phyloP scores from a whole-genome alignment of 2,113 vertebrate species.

The Cromileptes altivelis region DNA sequence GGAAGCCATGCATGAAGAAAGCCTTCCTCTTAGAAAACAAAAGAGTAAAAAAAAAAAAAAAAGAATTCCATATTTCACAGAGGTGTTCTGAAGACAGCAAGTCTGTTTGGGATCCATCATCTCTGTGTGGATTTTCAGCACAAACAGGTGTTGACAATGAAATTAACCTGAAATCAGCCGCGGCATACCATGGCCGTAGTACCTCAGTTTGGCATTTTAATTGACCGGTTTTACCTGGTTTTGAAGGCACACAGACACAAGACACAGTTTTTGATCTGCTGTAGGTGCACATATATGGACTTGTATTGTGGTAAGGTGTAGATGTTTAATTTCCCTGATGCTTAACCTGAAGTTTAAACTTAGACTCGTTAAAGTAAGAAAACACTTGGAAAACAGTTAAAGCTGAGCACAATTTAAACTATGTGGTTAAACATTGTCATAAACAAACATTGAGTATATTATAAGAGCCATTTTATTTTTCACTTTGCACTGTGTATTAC shows the following conservation, averaged over 20 bases:
- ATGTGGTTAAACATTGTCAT: too few species aligned
- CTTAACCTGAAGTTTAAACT: too few species aligned
- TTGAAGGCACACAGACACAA: not conserved
- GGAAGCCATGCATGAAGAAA: slow-evolving; percentile 81
- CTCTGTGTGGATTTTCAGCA: slow-evolving; percentile 50
- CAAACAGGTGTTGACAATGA: slow-evolving; percentile 60
- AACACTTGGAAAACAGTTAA: too few species aligned
- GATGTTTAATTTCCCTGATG: too few species aligned
- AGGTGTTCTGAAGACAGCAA: slow-evolving; percentile 64
- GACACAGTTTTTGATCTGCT: not conserved
- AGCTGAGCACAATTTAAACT: too few species aligned
- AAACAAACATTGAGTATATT: too few species aligned
- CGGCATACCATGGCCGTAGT: not conserved
- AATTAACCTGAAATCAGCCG: slow-evolving; percentile 49
- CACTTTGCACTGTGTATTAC: too few species aligned
- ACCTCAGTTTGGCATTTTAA: slow-evolving; percentile 38
- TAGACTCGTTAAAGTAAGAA: too few species aligned
- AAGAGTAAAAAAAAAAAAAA: slow-evolving; percentile 39
- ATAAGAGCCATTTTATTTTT: too few species aligned
- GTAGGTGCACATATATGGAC: not conserved
- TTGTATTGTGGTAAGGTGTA: too few species aligned
- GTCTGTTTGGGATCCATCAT: slow-evolving; percentile 56
- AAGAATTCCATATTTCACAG: slow-evolving; percentile 73
- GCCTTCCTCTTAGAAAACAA: slow-evolving; percentile 54
- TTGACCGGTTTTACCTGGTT: slow-evolving; percentile 34